These are phyloP conservation scores for Lepidurus arcticus DNA, from an alignment of 1,140 invertebrate species.

Conservation along the genomic window DNA sequence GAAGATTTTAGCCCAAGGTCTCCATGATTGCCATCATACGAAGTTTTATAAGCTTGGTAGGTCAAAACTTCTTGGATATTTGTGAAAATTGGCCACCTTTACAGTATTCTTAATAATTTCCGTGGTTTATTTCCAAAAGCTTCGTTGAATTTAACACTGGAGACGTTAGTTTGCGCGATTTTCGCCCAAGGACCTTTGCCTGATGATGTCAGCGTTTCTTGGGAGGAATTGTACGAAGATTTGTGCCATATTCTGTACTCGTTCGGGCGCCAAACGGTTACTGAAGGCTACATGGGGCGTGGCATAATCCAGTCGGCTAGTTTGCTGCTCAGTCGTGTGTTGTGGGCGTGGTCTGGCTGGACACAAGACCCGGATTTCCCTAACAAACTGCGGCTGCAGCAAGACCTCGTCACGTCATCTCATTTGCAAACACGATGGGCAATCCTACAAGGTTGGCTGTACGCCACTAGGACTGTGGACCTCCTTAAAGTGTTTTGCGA, in stretches of 20 bases:
- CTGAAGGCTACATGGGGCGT: not conserved
- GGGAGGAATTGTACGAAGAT: not conserved
- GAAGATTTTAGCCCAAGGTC: not conserved
- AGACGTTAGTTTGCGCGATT: not conserved
- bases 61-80: too few species aligned
- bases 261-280: not conserved
- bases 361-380: not conserved
- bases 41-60: slow-evolving; percentile 13
- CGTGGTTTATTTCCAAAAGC: not conserved
- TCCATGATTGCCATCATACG: not conserved
- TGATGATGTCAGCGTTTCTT: not conserved
- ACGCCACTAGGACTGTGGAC: not conserved
- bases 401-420: not conserved
- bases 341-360: not conserved
- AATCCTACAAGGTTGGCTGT: not conserved
- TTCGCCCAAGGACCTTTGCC: not conserved
- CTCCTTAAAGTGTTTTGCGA: not conserved
- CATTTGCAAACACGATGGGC: not conserved
- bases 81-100: too few species aligned
- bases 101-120: too few species aligned
- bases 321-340: not conserved
- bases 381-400: not conserved
- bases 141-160: not conserved
- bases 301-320: not conserved
- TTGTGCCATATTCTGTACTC: not conserved